phyloP scores from a whole-genome alignment of 2,888 invertebrate genomes.

The Pharmacophagus antenor region DNA sequence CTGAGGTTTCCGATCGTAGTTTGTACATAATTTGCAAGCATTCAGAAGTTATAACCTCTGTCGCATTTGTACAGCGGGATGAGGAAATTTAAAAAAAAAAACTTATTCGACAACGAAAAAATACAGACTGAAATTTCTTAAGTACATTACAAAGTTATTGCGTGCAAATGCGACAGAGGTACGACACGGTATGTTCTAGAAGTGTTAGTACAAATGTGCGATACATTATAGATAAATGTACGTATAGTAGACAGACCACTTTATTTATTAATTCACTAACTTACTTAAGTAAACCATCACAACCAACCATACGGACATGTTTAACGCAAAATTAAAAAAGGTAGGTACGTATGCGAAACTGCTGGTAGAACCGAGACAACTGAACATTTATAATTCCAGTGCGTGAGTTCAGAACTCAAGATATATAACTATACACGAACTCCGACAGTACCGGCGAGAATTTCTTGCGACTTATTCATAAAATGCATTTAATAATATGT shows the following conservation, averaged over 20 bases:
- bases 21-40: conserved; percentile 70
- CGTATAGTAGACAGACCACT: conserved; percentile 56
- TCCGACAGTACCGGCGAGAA: conserved; percentile 72
- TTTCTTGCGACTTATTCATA: conserved; percentile 71
- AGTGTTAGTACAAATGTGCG: conserved; percentile 63
- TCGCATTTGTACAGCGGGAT: conserved; percentile 38
- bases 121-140: conserved; percentile 46
- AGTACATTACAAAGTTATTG: conserved; percentile 55
- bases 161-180: conserved; percentile 44
- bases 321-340: conserved; percentile 63
- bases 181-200: conserved; percentile 44
- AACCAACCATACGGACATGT: conserved; percentile 80
- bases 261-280: conserved; percentile 71
- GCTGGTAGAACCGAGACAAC: conserved; percentile 26
- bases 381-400: conserved; percentile 51
- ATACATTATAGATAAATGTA: conserved; percentile 56
- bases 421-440: conserved; percentile 58
- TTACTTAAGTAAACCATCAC: conserved; percentile 81
- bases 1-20: conserved; percentile 41
- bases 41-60: conserved; percentile 45
- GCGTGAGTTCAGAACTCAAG: conserved; percentile 69
- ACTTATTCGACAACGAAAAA: conserved; percentile 43
- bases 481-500: conserved; percentile 64
- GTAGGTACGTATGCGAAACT: conserved; percentile 32
- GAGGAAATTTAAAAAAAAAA: conserved; percentile 35